These are phyloP conservation scores for Cybosia mesomella DNA, from an alignment of 2,888 invertebrate species.

Conservation along the genomic window DNA sequence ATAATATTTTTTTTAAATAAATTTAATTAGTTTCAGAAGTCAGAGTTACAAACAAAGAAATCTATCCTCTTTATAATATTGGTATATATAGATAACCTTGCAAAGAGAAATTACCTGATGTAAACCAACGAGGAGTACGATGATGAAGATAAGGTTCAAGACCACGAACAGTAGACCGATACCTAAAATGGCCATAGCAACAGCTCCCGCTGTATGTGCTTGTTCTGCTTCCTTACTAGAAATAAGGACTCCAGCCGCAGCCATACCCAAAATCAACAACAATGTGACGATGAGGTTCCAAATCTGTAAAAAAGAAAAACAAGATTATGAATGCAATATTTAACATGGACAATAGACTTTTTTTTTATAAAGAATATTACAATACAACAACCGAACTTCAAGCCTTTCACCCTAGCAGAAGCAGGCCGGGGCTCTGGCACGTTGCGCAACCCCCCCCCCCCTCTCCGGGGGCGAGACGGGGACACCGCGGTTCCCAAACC, in stretches of 20 bases:
- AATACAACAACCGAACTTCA: no score
- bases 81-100: background rate
- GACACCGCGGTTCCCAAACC: no score
- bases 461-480: no score
- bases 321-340: background rate
- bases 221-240: background rate
- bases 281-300: constrained; percentile 9
- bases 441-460: no score
- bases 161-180: constrained; percentile 25
- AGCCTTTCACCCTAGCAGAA: no score
- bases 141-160: constrained; percentile 40
- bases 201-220: background rate
- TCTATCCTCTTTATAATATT: no score
- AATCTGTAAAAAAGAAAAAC: background rate
- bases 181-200: background rate
- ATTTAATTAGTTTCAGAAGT: no score
- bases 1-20: no score
- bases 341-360: background rate
- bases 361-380: no score
- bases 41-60: no score
- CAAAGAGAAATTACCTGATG: constrained; percentile 44
- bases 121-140: constrained; percentile 49
- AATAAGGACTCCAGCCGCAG: background rate
- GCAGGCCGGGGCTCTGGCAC: no score
- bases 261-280: constrained; percentile 7